Evolutionary conservation across 2,113 vertebrate genomes (phyloP), one percentile per base, ranked within the genome.

Genomic region (Potamarius usumacintae): DNA sequence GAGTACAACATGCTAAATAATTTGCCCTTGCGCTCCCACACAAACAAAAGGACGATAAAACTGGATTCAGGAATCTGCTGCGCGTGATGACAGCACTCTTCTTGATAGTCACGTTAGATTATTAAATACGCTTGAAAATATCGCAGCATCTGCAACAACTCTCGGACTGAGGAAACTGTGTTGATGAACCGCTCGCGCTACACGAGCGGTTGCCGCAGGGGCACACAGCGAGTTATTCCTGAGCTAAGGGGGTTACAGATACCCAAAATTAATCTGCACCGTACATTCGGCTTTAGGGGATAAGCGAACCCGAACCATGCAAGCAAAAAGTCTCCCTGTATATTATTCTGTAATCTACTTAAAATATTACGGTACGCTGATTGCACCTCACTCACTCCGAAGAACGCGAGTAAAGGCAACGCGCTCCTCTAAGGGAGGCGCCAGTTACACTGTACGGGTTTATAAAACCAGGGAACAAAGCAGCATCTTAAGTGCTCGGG

Each of bases 41-140:
- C 81, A 65, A 50, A 48, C 1, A 25, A 3, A n/a, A 0, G 42
- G 57, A 52, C 10, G 14, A n/a, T 17, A 4, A 14, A 27, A 67
- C 5, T n/a, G 52, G 58, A 53, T 50, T 83, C 62, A 83, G 81
- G 60, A 65, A 82, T 82, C 60, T 63, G 60, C 81, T 65, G 55
- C 78, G 25, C 15, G 20, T 20, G 55, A 81, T 7, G 30, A 57
- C n/a, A 79, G 27, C 42, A 42, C 42, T 42, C 42, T 42, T 42
- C 42, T 42, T 42, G 42, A 42, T 4, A 4, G 42, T 42, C 42
- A 42, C 42, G 4, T 42, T 42, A 7, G 57, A 42, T 25, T 34
- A 48, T 63, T 82, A 62, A 82, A 60, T 9, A 5, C 12, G 57
- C 12, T 6, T 62, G 34, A 62, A 62, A 12, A 82, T 82, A 22